Conservation (phyloP, 2,113 vertebrate species). For the Nesogale talazaci region DNA sequence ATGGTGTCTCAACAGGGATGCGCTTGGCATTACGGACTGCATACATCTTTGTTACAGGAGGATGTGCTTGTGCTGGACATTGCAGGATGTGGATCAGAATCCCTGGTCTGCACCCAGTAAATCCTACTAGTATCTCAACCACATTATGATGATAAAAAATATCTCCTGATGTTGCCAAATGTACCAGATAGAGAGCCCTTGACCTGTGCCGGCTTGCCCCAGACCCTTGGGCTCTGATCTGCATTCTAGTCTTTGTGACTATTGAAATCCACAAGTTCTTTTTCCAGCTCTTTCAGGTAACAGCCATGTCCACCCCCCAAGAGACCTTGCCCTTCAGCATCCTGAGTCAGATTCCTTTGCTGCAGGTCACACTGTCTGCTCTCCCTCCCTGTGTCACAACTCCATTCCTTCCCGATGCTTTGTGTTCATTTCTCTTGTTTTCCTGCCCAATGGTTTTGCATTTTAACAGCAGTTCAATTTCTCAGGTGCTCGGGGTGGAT, state of each 20-base stretch:
- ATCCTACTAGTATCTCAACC: too few species aligned
- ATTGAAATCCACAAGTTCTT: rapidly evolving
- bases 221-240: neutral
- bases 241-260: neutral
- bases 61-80: rapidly evolving
- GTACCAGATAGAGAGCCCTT: neutral
- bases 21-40: neutral
- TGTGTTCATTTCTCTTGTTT: neutral
- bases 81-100: neutral
- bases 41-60: neutral
- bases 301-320: neutral
- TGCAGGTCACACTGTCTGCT: neutral
- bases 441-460: constrained; percentile 18
- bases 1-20: neutral
- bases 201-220: neutral
- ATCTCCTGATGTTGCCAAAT: neutral
- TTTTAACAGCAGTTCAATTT: constrained; percentile 45
- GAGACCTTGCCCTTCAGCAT: neutral
- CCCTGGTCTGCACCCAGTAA: neutral
- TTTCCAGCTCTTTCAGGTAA: neutral
- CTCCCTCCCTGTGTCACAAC: neutral
- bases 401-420: neutral
- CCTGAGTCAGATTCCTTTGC: neutral
- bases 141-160: neutral
- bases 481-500: constrained; percentile 45